A percentile compares a stretch with the other conserved stretches of the same genome.
These are phyloP conservation scores for Gymnocephalus cernua DNA, from an alignment of 2,113 vertebrate species.

Conservation along the genomic window DNA sequence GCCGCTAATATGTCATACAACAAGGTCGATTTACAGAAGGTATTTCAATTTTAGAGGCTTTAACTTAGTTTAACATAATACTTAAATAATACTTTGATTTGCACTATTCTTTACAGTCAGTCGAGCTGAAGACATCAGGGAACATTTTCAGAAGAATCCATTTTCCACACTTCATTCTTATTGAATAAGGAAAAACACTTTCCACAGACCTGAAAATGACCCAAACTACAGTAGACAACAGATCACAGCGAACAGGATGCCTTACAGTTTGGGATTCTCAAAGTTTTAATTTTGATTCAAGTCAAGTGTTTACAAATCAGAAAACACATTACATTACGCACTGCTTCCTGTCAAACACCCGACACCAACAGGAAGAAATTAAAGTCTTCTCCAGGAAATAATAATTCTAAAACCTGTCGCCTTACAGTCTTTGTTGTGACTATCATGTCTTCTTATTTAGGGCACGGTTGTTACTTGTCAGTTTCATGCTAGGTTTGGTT, in stretches of 20 bases:
- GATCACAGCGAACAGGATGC: neutral
- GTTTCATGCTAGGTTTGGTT: constrained; percentile 11
- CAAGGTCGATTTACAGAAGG: neutral
- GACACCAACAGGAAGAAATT: neutral
- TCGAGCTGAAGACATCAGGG: neutral
- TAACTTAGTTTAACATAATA: constrained; percentile 1
- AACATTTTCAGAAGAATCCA: neutral
- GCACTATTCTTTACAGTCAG: neutral
- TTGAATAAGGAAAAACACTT: neutral
- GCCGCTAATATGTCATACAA: neutral
- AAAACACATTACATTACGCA: neutral
- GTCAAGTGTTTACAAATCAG: constrained; percentile 2
- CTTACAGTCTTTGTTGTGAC: neutral
- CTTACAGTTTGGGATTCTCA: neutral
- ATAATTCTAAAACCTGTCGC: neutral
- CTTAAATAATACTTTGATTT: neutral
- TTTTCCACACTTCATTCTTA: neutral
- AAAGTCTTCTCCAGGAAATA: neutral
- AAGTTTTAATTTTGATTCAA: neutral
- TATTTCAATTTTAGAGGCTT: neutral
- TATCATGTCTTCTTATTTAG: neutral
- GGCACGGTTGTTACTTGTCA: neutral
- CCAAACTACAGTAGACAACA: neutral
- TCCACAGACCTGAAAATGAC: neutral
- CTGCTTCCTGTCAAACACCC: neutral